These are phyloP conservation scores for Podargus strigoides DNA, from an alignment of 2,797 vertebrate species.

Conservation along the genomic window DNA sequence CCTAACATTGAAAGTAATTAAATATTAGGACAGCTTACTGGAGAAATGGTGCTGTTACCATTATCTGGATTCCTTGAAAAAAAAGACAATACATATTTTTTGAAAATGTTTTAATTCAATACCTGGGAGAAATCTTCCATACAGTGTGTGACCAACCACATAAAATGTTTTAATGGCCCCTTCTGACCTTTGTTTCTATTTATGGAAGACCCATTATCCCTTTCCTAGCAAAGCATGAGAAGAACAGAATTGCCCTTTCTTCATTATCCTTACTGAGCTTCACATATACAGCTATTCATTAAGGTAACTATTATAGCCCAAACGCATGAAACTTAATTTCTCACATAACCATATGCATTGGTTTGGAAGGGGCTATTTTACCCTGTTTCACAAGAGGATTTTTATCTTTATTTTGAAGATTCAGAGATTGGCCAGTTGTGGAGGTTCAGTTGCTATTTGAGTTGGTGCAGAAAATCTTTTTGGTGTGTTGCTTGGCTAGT, in stretches of 20 bases:
- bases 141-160: neutral
- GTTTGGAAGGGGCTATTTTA: neutral
- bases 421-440: neutral
- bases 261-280: neutral
- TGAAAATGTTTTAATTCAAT: neutral
- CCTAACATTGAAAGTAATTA: neutral
- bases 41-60: neutral
- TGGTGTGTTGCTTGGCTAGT: neutral
- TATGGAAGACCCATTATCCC: neutral
- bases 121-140: neutral
- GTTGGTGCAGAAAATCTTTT: neutral
- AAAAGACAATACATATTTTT: neutral
- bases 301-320: neutral
- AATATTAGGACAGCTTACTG: neutral
- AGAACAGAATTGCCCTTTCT: neutral
- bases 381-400: neutral
- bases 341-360: neutral
- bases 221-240: neutral
- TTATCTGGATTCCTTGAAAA: neutral
- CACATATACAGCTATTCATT: neutral
- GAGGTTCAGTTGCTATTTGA: neutral
- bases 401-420: neutral
- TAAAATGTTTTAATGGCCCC: neutral
- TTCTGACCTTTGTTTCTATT: neutral
- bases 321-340: neutral